Evolutionary conservation across 2,888 invertebrate genomes (phyloP), one percentile per base, ranked within the genome.

Genomic region (Orthonevra nobilis): DNA sequence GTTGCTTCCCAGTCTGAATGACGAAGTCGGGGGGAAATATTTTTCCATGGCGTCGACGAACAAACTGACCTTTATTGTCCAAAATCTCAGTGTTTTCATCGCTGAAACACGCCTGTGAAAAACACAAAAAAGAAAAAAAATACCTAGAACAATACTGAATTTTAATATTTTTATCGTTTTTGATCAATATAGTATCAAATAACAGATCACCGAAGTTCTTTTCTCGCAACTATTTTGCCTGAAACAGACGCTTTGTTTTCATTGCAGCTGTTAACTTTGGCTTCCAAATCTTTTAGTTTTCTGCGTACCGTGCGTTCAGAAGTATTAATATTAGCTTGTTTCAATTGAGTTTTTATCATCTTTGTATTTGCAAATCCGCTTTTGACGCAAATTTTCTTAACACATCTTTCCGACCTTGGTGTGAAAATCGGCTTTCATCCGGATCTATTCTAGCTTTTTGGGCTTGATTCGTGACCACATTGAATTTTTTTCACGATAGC

Each of bases 291-390:
- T 48, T 32, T 32, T 5, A 32, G 32, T 32, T 17, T 32, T 17
- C 10, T 17, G 9, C 32, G 32, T 10, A 32, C 48, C 1, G 23
- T 7, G n/a, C n/a, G n/a, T n/a, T n/a, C n/a, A n/a, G n/a, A n/a
- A n/a, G n/a, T n/a, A n/a, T n/a, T n/a, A n/a, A n/a, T n/a, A n/a
- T n/a, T n/a, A n/a, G n/a, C n/a, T n/a, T n/a, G n/a, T n/a, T n/a
- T n/a, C n/a, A n/a, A 15, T 36, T 10, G 15, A 10, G 9, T 5
- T 30, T 42, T 9, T n/a, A 56, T 56, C 19, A 9, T 19, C 6
- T 46, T 46, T 40, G 60, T 34, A 10, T 34, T 44, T 7, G 36
- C 26, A 46, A 36, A 60, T 20, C 34, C 26, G 28, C 40, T 56
- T 19, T 19, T 14, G 1, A 56, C 1, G 4, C 56, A 56, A 42